Evolutionary conservation across 2,797 vertebrate genomes (phyloP).

Genomic region (Columba guinea): DNA sequence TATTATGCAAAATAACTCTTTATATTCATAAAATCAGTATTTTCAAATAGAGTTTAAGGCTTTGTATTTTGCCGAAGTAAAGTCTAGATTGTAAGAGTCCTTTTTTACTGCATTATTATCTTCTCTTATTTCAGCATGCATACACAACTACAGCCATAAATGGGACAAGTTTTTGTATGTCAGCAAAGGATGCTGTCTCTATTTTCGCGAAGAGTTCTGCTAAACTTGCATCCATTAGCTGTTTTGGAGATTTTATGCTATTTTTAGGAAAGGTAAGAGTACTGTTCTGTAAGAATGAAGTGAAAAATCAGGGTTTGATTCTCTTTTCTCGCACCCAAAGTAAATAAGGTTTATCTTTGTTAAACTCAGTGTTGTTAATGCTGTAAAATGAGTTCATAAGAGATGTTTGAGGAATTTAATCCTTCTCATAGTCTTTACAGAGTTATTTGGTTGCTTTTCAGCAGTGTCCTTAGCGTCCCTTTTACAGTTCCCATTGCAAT

Average conservation of each 20-base stretch:
- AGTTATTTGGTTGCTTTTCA: neutral
- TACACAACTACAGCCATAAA: constrained; percentile 78
- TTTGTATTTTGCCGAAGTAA: neutral
- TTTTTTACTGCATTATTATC: neutral
- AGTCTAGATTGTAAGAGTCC: neutral
- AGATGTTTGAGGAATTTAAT: neutral
- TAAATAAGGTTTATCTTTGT: neutral
- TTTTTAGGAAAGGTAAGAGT: constrained; percentile 81
- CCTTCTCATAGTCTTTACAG: neutral
- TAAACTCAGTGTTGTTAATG: neutral
- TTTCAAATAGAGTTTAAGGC: neutral
- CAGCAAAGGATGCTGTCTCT: constrained; percentile 69
- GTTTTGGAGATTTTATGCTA: constrained; percentile 75
- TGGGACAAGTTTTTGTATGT: constrained; percentile 79
- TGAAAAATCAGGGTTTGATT: neutral
- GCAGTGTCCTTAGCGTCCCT: neutral
- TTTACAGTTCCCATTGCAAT: neutral
- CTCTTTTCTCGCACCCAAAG: neutral
- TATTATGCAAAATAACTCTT: neutral
- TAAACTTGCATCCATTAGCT: constrained; percentile 65
- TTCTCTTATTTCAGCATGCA: constrained; percentile 73
- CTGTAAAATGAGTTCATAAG: neutral
- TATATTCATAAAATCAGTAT: neutral
- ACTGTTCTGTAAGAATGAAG: neutral
- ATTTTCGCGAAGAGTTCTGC: constrained; percentile 71